Conservation (phyloP, 2,888 invertebrate genomes). For the Aleiodes leptofemur region DNA sequence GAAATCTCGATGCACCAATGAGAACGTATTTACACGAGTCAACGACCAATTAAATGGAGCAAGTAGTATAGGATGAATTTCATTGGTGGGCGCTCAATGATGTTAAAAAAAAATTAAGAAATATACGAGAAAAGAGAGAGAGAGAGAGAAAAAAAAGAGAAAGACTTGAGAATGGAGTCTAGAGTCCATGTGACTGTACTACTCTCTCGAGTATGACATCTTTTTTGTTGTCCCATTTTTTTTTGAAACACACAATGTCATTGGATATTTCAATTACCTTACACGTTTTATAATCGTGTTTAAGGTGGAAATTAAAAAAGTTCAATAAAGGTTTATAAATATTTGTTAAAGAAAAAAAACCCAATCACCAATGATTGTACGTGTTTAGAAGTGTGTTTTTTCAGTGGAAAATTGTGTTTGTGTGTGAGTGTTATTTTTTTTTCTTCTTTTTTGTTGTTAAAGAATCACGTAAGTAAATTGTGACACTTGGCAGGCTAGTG, state of each 20-base stretch:
- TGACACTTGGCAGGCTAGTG: neutral
- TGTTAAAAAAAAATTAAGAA: neutral
- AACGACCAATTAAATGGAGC: neutral
- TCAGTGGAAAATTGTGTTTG: constrained; percentile 1
- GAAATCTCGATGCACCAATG: neutral
- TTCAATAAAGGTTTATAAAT: constrained; percentile 3
- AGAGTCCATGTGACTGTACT: constrained; percentile 44
- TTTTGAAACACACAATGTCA: constrained; percentile 26
- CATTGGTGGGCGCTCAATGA: constrained; percentile 2
- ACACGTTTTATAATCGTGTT: constrained; percentile 2
- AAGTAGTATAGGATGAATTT: neutral
- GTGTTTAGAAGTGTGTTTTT: neutral
- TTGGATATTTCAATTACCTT: constrained; percentile 23
- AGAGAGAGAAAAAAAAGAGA: neutral
- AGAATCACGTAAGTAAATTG: constrained; percentile 40
- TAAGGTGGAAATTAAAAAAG: constrained; percentile 7
- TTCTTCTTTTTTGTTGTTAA: neutral
- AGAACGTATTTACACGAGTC: neutral
- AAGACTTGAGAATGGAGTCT: constrained; percentile 32
- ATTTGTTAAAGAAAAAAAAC: constrained; percentile 2
- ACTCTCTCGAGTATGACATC: constrained; percentile 24
- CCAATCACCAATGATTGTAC: constrained; percentile 17
- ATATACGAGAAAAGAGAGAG: neutral
- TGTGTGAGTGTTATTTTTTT: constrained; percentile 15
- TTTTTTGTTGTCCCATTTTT: constrained; percentile 34